A percentile compares a stretch with the other conserved stretches of the same genome.
Conservation (phyloP, 92 coral and sea anemone genomes). For the Galaxea fascicularis region DNA sequence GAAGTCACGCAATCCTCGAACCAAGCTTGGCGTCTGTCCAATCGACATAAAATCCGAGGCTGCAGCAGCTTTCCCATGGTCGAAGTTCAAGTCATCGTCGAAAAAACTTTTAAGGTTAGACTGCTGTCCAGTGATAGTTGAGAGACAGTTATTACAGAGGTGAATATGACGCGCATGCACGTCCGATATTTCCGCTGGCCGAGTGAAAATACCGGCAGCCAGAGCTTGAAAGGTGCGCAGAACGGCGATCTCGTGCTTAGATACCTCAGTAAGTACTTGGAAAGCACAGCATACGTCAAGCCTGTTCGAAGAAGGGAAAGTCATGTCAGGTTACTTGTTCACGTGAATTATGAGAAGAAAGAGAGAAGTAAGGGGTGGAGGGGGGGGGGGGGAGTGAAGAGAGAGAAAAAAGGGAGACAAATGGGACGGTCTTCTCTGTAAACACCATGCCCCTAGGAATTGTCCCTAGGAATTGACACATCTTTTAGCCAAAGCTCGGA, state of each 20-base stretch:
- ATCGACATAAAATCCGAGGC: slow-evolving; percentile 47
- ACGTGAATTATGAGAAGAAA: neutral
- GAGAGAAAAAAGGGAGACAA: too few relatives aligned
- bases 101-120: slow-evolving; percentile 24
- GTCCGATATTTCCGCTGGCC: slow-evolving; percentile 81
- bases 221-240: slow-evolving; percentile 86
- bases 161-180: slow-evolving; percentile 83
- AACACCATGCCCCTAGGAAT: too few relatives aligned
- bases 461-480: too few relatives aligned
- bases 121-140: slow-evolving; percentile 69
- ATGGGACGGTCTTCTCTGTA: too few relatives aligned
- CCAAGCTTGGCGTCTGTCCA: slow-evolving; percentile 84
- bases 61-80: slow-evolving; percentile 11
- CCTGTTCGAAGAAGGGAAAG: slow-evolving; percentile 38
- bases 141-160: slow-evolving; percentile 77
- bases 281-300: slow-evolving; percentile 90
- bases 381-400: neutral
- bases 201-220: slow-evolving; percentile 81
- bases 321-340: neutral
- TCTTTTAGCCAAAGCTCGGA: too few relatives aligned
- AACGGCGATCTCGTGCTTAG: slow-evolving; percentile 69
- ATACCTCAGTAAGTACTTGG: slow-evolving; percentile 84
- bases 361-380: neutral
- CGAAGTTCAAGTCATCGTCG: slow-evolving; percentile 17
- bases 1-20: slow-evolving; percentile 82